phyloP scores from a whole-genome alignment of 2,797 vertebrate genomes.

The Anguilla obscura region DNA sequence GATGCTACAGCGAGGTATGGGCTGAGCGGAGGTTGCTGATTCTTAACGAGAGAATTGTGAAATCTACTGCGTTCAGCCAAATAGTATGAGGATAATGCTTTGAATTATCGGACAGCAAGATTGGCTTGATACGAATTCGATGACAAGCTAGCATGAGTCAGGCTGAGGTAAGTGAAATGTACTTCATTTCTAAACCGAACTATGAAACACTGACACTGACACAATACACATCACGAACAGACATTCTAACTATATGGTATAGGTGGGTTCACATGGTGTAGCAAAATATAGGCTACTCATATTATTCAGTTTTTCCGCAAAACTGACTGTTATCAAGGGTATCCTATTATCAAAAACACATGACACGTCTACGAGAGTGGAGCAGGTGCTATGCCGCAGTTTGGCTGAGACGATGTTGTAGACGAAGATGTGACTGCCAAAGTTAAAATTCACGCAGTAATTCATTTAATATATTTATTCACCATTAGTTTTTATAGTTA shows the following conservation, averaged over 20 bases:
- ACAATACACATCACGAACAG: not conserved
- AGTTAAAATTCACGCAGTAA: slow-evolving; percentile 1
- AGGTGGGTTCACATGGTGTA: slow-evolving; percentile 35
- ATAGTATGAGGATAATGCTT: slow-evolving; percentile 41
- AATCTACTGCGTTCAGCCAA: slow-evolving; percentile 24
- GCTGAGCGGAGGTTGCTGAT: slow-evolving; percentile 9
- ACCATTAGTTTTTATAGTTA: not conserved
- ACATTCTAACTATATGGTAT: not conserved
- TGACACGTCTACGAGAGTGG: not conserved
- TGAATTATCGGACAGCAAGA: slow-evolving; percentile 35
- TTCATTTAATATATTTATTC: not conserved
- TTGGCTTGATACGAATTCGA: slow-evolving; percentile 9
- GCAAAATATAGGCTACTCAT: not conserved
- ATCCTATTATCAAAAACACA: not conserved
- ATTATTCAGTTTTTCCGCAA: slow-evolving; percentile 2
- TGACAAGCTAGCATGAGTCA: slow-evolving; percentile 33
- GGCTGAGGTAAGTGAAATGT: slow-evolving; percentile 52
- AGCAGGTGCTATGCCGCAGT: not conserved
- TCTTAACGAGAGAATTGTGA: slow-evolving; percentile 21
- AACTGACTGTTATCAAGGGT: not conserved
- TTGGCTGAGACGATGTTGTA: not conserved
- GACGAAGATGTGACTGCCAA: not conserved
- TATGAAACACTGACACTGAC: not conserved
- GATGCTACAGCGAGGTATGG: not conserved
- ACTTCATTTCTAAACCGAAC: not conserved